Percentiles rank a stretch among this genome's conserved stretches.
Conservation (phyloP, 2,113 vertebrate genomes). For the Corythornis madagascariensis region DNA sequence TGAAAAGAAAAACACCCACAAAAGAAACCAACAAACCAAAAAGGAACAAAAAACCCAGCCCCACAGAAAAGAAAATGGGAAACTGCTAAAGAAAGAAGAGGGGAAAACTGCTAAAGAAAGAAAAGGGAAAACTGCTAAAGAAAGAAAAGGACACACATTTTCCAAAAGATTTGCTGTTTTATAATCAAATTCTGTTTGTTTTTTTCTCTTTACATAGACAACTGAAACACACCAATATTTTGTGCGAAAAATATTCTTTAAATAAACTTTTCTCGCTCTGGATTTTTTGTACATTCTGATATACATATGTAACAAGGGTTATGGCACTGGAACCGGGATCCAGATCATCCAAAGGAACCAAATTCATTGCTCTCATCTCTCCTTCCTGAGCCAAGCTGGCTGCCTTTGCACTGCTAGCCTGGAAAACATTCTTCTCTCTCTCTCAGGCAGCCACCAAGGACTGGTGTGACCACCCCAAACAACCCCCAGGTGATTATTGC, state of each 20-base stretch:
- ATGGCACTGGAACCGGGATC: conserved; percentile 84
- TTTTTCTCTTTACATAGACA: conserved; percentile 76
- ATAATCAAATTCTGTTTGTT: conserved; percentile 71
- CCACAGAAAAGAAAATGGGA: neutral
- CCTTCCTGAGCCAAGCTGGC: conserved; percentile 74
- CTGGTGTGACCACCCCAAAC: conserved; percentile 81
- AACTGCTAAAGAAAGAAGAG: conserved; percentile 46
- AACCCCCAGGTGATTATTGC: conserved; percentile 85
- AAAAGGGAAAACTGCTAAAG: conserved; percentile 32
- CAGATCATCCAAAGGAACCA: conserved; percentile 68
- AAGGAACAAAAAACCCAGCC: neutral
- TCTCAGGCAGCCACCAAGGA: conserved; percentile 73
- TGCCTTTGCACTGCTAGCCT: conserved; percentile 68
- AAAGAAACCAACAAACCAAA: neutral
- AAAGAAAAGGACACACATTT: conserved; percentile 61
- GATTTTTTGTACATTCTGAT: conserved; percentile 80
- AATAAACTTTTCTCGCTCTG: conserved; percentile 78
- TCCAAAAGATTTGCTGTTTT: conserved; percentile 78
- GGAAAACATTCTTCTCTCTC: too few relatives aligned
- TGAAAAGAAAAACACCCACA: neutral
- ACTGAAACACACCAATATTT: conserved; percentile 79
- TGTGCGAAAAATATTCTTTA: conserved; percentile 86
- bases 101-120: neutral
- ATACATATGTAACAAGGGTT: conserved; percentile 86
- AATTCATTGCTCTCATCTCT: conserved; percentile 65